phyloP scores from a whole-genome alignment of 2,113 vertebrate species.

The Nycticorax nycticorax region DNA sequence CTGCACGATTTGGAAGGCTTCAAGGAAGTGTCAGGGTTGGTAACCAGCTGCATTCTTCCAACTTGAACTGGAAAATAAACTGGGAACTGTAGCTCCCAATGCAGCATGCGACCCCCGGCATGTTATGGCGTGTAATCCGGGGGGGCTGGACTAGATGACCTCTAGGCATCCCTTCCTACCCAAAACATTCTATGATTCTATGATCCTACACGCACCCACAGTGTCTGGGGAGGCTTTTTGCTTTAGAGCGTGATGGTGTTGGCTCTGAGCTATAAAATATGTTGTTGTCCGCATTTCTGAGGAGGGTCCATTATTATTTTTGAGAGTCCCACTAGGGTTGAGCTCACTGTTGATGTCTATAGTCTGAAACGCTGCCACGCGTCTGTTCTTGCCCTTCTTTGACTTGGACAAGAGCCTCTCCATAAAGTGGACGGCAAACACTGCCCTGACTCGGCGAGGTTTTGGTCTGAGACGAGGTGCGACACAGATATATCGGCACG shows the following conservation, averaged over 20 bases:
- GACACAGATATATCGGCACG: rapidly evolving
- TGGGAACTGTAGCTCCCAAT: background rate
- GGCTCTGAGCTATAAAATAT: rapidly evolving
- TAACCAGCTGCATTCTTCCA: rapidly evolving
- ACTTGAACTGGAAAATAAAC: rapidly evolving
- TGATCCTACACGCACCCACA: too few species aligned
- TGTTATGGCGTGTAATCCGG: too few species aligned
- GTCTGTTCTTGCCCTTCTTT: rapidly evolving
- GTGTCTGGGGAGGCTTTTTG: rapidly evolving
- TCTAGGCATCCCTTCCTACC: too few species aligned
- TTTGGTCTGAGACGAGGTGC: background rate
- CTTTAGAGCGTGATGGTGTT: rapidly evolving
- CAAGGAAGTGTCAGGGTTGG: rapidly evolving
- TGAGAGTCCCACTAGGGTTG: background rate
- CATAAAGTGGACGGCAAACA: rapidly evolving
- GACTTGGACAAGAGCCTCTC: background rate
- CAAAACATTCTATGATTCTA: too few species aligned
- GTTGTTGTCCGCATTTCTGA: rapidly evolving
- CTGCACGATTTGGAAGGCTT: rapidly evolving
- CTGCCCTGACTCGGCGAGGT: background rate
- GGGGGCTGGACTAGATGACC: too few species aligned
- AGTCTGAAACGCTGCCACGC: rapidly evolving
- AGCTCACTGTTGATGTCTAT: rapidly evolving
- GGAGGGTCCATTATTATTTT: rapidly evolving
- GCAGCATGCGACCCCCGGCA: too few species aligned